A percentile compares a stretch with the other conserved stretches of the same genome.
Evolutionary conservation across 2,797 vertebrate species (phyloP).

Genomic region (Lerista edwardsae): DNA sequence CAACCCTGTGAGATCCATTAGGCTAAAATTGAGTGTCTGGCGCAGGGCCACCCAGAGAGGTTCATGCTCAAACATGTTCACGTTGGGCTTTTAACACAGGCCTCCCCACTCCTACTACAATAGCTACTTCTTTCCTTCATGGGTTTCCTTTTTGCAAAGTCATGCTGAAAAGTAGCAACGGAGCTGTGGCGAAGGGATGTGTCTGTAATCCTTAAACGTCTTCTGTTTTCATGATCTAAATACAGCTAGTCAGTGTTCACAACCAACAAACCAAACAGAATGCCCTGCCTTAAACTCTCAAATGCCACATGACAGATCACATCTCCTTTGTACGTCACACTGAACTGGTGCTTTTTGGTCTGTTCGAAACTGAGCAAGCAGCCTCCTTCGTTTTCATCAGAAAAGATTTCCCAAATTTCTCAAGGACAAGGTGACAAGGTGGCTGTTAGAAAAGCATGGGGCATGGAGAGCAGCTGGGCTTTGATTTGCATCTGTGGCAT

Average conservation of each 20-base stretch:
- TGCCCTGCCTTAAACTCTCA: neutral
- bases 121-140: too few relatives aligned
- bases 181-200: neutral
- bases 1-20: too few relatives aligned
- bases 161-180: neutral
- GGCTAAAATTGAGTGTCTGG: too few relatives aligned
- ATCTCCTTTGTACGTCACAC: neutral
- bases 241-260: neutral
- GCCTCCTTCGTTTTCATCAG: neutral
- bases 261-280: neutral
- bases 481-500: neutral
- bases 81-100: too few relatives aligned
- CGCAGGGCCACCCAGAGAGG: too few relatives aligned
- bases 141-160: neutral
- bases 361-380: too few relatives aligned
- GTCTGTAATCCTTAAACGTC: neutral
- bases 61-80: too few relatives aligned
- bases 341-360: neutral
- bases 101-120: too few relatives aligned
- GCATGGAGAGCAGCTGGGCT: neutral
- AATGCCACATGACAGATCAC: neutral
- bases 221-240: neutral
- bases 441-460: neutral
- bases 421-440: neutral
- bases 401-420: neutral